Base-by-base conservation (phyloP, 2,113 vertebrate species). In the Spea bombifrons region DNA sequence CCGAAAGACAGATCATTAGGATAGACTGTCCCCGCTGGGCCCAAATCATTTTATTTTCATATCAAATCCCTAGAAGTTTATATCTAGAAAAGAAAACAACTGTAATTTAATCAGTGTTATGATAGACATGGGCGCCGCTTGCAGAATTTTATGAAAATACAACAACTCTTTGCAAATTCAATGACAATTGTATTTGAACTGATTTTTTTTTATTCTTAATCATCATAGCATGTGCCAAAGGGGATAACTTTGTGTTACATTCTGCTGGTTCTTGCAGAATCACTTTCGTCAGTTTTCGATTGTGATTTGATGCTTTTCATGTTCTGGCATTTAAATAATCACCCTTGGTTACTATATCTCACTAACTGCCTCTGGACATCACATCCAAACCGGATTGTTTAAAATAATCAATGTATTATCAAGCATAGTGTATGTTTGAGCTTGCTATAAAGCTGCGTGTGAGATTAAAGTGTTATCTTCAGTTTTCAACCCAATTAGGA, bases 21-120 rank as follows among this genome's bases (percentile, higher is more conserved):
- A 30, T 30, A 30, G 30, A 30, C 30, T 30, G 30, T 30, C 30
- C 30, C 30, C 30, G 2, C 30, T 30, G 30, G 30, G 30, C 30
- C 30, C 2, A 30, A 30, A 30, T 30, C 30, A 30, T 7, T 12
- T 59, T 59, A 13, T 5, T 17, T 64, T 13, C 15, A 64, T 5
- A 64, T 16, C 13, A 64, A 5, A 64, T 64, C 16, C 5, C 61
- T 16, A 64, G 13, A 15, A 16, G n/a, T 64, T 64, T 16, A 64
- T 16, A 64, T 64, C 7, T 13, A 8, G 61, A 7, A 30, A 16
- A 64, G 61, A 30, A 64, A 64, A 64, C 61, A 64, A 2, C 61
- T 64, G 61, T 30, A 64, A 64, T 64, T 64, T 59, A 12, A 59
- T 59, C 16, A 64, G 13, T 64, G 61, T 64, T 64, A 64, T 64